phyloP scores from a whole-genome alignment of 2,888 invertebrate species.

The Erannis defoliaria region DNA sequence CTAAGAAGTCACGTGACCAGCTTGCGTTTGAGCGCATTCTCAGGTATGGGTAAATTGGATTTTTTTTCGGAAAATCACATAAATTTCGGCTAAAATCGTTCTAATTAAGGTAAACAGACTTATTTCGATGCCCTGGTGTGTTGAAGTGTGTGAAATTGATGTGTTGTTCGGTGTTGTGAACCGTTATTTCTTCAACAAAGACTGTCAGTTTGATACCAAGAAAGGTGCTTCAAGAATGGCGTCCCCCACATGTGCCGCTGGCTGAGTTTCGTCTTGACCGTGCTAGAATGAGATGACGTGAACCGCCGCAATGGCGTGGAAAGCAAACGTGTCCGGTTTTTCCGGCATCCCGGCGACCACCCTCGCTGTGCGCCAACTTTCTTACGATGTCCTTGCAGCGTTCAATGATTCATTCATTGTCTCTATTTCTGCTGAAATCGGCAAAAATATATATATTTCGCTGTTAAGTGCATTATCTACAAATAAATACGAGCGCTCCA shows the following conservation, averaged over 20 bases:
- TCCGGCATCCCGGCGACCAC: conserved; percentile 59
- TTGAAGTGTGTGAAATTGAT: conserved; percentile 67
- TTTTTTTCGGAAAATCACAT: conserved; percentile 78
- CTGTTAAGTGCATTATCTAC: conserved; percentile 17
- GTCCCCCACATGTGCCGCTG: conserved; percentile 90
- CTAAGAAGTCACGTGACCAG: conserved; percentile 88
- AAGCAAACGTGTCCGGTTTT: conserved; percentile 59
- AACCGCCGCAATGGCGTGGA: conserved; percentile 65
- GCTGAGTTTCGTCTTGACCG: conserved; percentile 74
- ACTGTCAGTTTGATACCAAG: conserved; percentile 88
- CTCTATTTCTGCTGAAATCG: conserved; percentile 70
- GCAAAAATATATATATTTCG: conserved; percentile 53
- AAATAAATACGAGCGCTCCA: neutral
- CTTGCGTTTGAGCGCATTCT: conserved; percentile 91
- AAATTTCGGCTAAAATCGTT: conserved; percentile 68
- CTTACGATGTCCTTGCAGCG: conserved; percentile 65
- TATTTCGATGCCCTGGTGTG: conserved; percentile 62
- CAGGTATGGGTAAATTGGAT: conserved; percentile 87
- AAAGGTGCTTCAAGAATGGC: conserved; percentile 91
- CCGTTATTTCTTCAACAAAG: conserved; percentile 80
- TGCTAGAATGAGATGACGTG: conserved; percentile 77
- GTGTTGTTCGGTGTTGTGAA: conserved; percentile 74
- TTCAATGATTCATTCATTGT: conserved; percentile 82
- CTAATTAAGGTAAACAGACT: conserved; percentile 75
- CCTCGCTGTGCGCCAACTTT: conserved; percentile 45